Evolutionary conservation across 2,113 vertebrate genomes (phyloP), one percentile per base, ranked within the genome.

Genomic region (Loxodonta africana): DNA sequence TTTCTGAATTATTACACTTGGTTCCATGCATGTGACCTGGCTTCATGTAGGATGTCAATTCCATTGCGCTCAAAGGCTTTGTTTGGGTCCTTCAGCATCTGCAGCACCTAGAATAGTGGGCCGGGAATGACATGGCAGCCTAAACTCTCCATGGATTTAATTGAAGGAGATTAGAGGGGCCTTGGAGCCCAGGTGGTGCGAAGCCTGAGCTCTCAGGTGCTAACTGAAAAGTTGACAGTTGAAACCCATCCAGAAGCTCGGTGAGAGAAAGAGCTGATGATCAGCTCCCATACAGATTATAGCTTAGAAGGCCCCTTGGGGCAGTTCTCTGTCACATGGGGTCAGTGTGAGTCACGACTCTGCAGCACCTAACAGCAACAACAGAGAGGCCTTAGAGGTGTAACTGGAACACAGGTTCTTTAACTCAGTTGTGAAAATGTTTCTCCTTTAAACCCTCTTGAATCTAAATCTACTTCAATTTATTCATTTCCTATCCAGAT

Each of bases 401-500:
- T 80, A 82, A 92, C 46, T 83, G 23, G 46, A 83, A 94, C 78
- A 69, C 26, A 48, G 25, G 48, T 57, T 95, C 60, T 88, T 71
- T 63, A 69, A 77, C 73, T 33, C 20, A 53, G 1, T 65, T 92
- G 91, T 63, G 88, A 86, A 93, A 60, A 69, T 94, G 86, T 69
- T 74, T 81, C 94, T 78, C 88, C 91, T 89, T 88, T 80, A 74
- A 86, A 83, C 76, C 48, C 87, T n/a, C 76, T 94, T 90, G 90
- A 90, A 94, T 92, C 85, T 41, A 82, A 80, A 89, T 88, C 83
- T 97, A 95, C 97, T 97, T 93, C 95, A 95, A 74, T 95, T 74
- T 88, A 97, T 82, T 95, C 65, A 44, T 93, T 97, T 95, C 95
- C 87, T 85, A 97, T 97, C 97, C 78, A 97, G 97, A 97, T 97